phyloP scores from a whole-genome alignment of 2,797 vertebrate genomes.

The Bradypodion pumilum region DNA sequence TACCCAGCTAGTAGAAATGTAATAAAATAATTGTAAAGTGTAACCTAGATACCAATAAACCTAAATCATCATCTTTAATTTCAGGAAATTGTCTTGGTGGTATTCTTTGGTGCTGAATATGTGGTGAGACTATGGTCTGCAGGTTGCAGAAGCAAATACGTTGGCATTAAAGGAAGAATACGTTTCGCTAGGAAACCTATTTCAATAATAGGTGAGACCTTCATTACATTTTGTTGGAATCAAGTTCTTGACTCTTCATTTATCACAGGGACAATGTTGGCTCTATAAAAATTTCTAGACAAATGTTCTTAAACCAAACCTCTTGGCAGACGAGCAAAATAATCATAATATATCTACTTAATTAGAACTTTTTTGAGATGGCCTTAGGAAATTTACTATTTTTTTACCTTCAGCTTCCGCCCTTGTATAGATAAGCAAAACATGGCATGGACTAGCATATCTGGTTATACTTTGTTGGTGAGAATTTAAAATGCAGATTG shows the following conservation, averaged over 20 bases:
- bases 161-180: conserved; percentile 87
- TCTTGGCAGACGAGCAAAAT: background rate
- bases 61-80: conserved; percentile 51
- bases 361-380: background rate
- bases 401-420: background rate
- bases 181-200: conserved; percentile 92
- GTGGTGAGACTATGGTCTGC: conserved; percentile 89
- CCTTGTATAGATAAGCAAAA: background rate
- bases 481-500: background rate
- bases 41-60: background rate
- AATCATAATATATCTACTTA: background rate
- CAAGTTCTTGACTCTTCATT: background rate
- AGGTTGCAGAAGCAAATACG: conserved; percentile 91
- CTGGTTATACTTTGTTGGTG: background rate
- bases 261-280: background rate
- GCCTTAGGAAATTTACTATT: background rate
- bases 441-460: background rate
- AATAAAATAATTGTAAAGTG: background rate
- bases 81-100: conserved; percentile 91
- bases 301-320: background rate
- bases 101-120: conserved; percentile 91
- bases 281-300: background rate
- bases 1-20: background rate
- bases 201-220: conserved; percentile 86
- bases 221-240: background rate